Base-by-base conservation (phyloP, 2,797 vertebrate genomes). In the Paratrypauchen microcephalus region DNA sequence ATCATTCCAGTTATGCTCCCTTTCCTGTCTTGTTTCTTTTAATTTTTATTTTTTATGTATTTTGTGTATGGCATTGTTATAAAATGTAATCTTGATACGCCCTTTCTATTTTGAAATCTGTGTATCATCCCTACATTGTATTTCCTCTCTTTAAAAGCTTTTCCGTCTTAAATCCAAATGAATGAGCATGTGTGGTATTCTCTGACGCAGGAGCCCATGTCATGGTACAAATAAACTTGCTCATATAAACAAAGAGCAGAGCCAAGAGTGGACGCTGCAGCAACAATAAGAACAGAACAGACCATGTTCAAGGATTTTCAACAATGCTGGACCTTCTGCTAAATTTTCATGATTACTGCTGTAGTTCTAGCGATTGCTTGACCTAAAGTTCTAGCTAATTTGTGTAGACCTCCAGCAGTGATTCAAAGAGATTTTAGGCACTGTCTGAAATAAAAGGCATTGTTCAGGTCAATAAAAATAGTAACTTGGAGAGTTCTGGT, bases 201-300 rank as follows among this genome's bases (percentile, higher is more conserved):
- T 69, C 60, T 60, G 67, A 75, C 65, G 69, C 71, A 69, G 45
- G 72, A 66, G 70, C 39, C 72, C 48, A 12, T 39, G 68, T 50
- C 54, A 13, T 30, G 68, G 70, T 71, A 66, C 48, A 82, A 81
- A 85, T 45, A 19, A 71, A 64, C 16, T 72, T 39, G 1, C 72
- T 76, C 52, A 61, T 55, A 63, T 63, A 75, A 84, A 77, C 65
- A 65, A 56, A 39, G 8, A 30, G 15, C 54, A 13, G 70, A 24
- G 60, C 66, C 24, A 76, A 1, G 6, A 77, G 73, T 58, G 52
- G 61, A 63, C 50, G 0, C 21, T 45, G 72, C 63, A 73, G 19
- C 68, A 39, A 30, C 67, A 75, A 21, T 23, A 24, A 66, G 36
- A 69, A 73, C 59, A 11, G 12, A 24, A n/a, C 48, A 50, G 48